Evolutionary conservation across 2,797 vertebrate genomes (phyloP).

Genomic region (Gymnocypris eckloni): DNA sequence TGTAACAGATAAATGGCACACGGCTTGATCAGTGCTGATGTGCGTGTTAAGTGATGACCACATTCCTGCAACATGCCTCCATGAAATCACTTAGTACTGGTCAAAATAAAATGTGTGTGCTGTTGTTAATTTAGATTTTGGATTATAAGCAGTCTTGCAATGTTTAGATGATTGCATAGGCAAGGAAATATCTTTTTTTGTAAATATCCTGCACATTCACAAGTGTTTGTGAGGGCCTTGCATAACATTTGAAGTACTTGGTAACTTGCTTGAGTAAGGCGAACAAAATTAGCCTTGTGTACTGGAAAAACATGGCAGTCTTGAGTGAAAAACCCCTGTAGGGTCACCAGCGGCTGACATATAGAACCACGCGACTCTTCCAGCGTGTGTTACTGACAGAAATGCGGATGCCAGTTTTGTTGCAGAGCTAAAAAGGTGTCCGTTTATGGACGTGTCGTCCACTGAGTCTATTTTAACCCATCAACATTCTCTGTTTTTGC

Average conservation of each 20-base stretch:
- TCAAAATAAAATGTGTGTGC: not conserved
- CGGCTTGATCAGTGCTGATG: constrained; percentile 7
- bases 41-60: constrained; percentile 10
- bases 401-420: constrained; percentile 27
- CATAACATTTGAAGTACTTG: not conserved
- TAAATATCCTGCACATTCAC: not conserved
- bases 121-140: not conserved
- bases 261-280: not conserved
- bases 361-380: constrained; percentile 1
- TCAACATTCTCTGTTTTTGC: constrained; percentile 45
- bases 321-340: not conserved
- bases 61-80: constrained; percentile 16
- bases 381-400: constrained; percentile 6
- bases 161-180: not conserved
- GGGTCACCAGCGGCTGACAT: not conserved
- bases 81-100: not conserved
- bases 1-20: constrained; percentile 10
- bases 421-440: constrained; percentile 49
- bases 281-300: not conserved
- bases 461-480: constrained; percentile 68
- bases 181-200: not conserved
- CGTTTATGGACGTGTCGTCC: constrained; percentile 62
- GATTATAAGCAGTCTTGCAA: not conserved
- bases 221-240: not conserved
- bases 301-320: not conserved